phyloP scores from a whole-genome alignment of 1,140 invertebrate genomes.

The Whitmania pigra region DNA sequence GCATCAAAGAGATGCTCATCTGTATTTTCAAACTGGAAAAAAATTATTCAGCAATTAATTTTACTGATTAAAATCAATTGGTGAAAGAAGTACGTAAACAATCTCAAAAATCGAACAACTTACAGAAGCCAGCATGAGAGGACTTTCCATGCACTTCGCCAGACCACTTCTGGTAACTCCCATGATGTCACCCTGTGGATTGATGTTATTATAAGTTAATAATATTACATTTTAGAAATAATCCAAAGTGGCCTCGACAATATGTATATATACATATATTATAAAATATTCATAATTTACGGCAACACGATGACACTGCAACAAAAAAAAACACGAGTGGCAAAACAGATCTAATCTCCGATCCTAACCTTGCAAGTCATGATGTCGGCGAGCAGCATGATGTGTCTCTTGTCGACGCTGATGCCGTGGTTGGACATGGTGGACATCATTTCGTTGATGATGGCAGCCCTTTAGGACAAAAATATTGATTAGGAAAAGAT shows the following conservation, averaged over 20 bases:
- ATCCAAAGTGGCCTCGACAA: too few species aligned
- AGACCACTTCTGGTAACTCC: slow-evolving; percentile 91
- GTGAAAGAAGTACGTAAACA: too few species aligned
- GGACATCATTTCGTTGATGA: slow-evolving; percentile 87
- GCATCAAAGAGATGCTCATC: slow-evolving; percentile 97
- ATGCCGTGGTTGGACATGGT: slow-evolving; percentile 98
- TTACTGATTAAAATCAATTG: too few species aligned
- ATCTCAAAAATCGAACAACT: slow-evolving; percentile 31
- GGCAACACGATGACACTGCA: too few species aligned
- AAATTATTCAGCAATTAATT: too few species aligned
- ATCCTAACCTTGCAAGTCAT: slow-evolving; percentile 50
- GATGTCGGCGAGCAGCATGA: slow-evolving; percentile 90
- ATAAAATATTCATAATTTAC: too few species aligned
- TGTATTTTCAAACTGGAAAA: slow-evolving; percentile 84
- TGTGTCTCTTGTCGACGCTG: slow-evolving; percentile 87
- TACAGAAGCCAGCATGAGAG: slow-evolving; percentile 92
- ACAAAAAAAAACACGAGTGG: too few species aligned
- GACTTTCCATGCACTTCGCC: slow-evolving; percentile 96
- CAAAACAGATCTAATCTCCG: too few species aligned
- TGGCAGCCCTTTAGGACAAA: slow-evolving; percentile 56
- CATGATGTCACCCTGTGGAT: slow-evolving; percentile 71
- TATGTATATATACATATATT: too few species aligned
- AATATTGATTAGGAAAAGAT: too few species aligned
- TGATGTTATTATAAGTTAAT: too few species aligned
- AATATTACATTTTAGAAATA: too few species aligned